Evolutionary conservation across 2,797 vertebrate species (phyloP).

Genomic region (Menidia menidia): DNA sequence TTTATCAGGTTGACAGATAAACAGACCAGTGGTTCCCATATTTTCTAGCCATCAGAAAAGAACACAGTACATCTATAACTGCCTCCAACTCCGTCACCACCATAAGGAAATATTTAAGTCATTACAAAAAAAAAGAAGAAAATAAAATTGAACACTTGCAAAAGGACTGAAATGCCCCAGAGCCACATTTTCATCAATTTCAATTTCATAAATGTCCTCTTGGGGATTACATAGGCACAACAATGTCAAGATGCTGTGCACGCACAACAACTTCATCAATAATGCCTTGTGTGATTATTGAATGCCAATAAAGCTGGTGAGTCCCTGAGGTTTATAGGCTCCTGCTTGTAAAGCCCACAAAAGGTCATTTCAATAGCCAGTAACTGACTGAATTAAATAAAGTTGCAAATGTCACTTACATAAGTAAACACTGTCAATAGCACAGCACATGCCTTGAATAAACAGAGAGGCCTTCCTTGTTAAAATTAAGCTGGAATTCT

Average conservation of each 20-base stretch:
- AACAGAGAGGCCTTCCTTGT: slow-evolving; percentile 36
- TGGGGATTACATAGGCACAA: slow-evolving; percentile 33
- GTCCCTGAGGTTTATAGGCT: slow-evolving; percentile 69
- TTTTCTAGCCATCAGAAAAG: slow-evolving; percentile 46
- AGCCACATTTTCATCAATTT: slow-evolving; percentile 55
- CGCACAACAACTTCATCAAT: slow-evolving; percentile 79
- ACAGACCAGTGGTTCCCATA: slow-evolving; percentile 20
- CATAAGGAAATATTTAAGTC: slow-evolving; percentile 23
- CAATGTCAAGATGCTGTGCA: slow-evolving; percentile 45
- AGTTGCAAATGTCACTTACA: slow-evolving; percentile 84
- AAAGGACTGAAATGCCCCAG: slow-evolving; percentile 18
- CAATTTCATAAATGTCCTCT: slow-evolving; percentile 61
- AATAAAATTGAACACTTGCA: slow-evolving; percentile 36
- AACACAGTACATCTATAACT: slow-evolving; percentile 46
- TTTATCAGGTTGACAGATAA: slow-evolving; percentile 28
- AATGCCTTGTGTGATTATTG: slow-evolving; percentile 76
- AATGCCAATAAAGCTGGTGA: slow-evolving; percentile 71
- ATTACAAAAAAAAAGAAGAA: slow-evolving; percentile 28
- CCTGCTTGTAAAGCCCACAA: slow-evolving; percentile 66
- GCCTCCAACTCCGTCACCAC: slow-evolving; percentile 27
- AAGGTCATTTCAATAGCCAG: slow-evolving; percentile 82
- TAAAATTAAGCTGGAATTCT: slow-evolving; percentile 36
- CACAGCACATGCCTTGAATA: slow-evolving; percentile 66
- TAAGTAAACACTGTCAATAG: slow-evolving; percentile 77
- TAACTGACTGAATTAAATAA: slow-evolving; percentile 83